Evolutionary conservation across 1,140 invertebrate species (phyloP), one percentile per base, ranked within the genome.

Genomic region (Orchesella cincta): DNA sequence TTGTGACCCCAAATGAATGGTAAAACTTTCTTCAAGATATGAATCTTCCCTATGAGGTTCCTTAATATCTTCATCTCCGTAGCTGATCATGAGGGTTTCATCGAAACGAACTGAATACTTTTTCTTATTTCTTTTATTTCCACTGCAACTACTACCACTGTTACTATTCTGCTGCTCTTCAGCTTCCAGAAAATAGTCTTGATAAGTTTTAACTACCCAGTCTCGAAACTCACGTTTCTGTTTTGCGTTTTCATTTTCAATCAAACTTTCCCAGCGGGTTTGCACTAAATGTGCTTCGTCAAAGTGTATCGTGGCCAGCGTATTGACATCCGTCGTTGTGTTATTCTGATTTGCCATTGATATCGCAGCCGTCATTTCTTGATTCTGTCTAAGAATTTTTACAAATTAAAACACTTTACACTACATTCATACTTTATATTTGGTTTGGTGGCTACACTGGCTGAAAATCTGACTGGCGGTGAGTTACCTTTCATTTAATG

Each of bases 1-100:
- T 87, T 99, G 97, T 1, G 96, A 95, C 76, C 97, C 97, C 75
- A 98, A 87, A 87, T 98, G 95, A 83, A 98, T 98, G 20, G 96
- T 98, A 84, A 98, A 98, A 87, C 96, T 98, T 88, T 98, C 96
- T 87, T 98, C 95, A 83, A 94, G 82, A 79, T 83, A 86, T 28
- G 84, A 86, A 84, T 83, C 78, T 81, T 84, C 84, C 74, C 83
- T 80, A n/a, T 82, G 16, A 83, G 84, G 54, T 83, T 74, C 52
- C 75, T 82, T 76, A 80, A 82, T 18, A 83, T 84, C 73, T 85
- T 78, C 78, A 79, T 81, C 77, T 67, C 73, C 39, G 76, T 82
- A 79, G 78, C 80, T 81, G 29, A 57, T 57, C 70, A 35, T 62
- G 12, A 70, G 74, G 34, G 23, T 36, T 54, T 64, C 79, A 71